phyloP scores from a whole-genome alignment of 2,113 vertebrate species.

The Chiloscyllium plagiosum region DNA sequence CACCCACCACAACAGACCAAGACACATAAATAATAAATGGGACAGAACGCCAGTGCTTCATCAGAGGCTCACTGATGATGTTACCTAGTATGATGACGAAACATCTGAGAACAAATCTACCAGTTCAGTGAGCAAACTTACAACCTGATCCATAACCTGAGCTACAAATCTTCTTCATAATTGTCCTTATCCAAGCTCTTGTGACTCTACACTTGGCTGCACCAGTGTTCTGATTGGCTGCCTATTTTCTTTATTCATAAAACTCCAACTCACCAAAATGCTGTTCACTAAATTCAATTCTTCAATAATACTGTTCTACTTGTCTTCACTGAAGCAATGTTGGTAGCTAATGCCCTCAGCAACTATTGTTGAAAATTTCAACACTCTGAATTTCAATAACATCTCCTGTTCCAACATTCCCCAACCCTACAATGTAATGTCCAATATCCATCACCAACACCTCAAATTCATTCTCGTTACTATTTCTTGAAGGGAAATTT shows the following conservation, averaged over 20 bases:
- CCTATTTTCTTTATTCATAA: background rate
- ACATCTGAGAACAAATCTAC: too few relatives aligned
- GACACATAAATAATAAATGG: too few relatives aligned
- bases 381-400: background rate
- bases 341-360: background rate
- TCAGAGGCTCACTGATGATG: too few relatives aligned
- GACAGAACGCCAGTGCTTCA: too few relatives aligned
- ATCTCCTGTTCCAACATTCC: background rate
- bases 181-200: background rate
- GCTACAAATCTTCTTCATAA: too few relatives aligned
- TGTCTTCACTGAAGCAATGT: background rate
- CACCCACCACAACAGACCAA: too few relatives aligned
- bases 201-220: background rate
- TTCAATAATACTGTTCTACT: background rate
- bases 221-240: background rate
- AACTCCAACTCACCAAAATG: background rate
- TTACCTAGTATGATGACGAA: too few relatives aligned
- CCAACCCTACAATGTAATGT: background rate
- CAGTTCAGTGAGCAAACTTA: too few relatives aligned
- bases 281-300: background rate
- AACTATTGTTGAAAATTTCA: background rate
- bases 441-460: background rate
- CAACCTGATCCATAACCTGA: too few relatives aligned
- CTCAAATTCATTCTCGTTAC: background rate
- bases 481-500: background rate